These are phyloP conservation scores for Ciconia nigra DNA, from an alignment of 2,797 vertebrate genomes.

Conservation along the genomic window DNA sequence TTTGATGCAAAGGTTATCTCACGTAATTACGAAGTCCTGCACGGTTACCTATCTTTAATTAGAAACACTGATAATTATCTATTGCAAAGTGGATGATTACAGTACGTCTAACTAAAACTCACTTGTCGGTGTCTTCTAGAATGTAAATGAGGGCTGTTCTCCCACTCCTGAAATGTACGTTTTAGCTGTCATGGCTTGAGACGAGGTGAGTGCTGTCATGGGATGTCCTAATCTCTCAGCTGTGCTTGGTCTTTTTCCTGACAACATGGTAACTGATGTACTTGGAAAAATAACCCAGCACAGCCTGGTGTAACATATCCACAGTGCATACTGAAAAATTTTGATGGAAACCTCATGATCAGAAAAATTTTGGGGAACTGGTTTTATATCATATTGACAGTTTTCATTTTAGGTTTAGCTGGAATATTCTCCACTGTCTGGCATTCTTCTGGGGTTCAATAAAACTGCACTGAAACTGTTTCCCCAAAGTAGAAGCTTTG, in stretches of 20 bases:
- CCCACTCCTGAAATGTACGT: neutral
- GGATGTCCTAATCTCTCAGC: neutral
- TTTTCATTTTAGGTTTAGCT: neutral
- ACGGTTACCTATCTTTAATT: neutral
- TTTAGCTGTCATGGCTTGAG: neutral
- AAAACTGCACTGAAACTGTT: neutral
- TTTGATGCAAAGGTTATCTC: neutral
- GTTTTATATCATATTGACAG: neutral
- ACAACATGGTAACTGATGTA: neutral
- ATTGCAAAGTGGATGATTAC: conserved; percentile 16
- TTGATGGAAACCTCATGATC: neutral
- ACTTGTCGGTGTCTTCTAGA: neutral
- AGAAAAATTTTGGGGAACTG: neutral
- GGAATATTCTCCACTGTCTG: neutral
- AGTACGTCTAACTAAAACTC: neutral
- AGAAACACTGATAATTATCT: neutral
- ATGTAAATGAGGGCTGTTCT: conserved; percentile 6
- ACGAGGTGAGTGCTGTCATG: neutral
- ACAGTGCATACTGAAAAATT: neutral
- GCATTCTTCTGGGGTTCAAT: neutral
- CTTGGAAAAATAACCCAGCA: neutral
- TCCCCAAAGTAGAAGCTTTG: neutral
- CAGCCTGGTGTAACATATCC: neutral
- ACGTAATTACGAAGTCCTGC: neutral
- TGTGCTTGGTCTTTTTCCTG: neutral